Evolutionary conservation across 2,888 invertebrate genomes (phyloP).

Genomic region (Folsomia candida): DNA sequence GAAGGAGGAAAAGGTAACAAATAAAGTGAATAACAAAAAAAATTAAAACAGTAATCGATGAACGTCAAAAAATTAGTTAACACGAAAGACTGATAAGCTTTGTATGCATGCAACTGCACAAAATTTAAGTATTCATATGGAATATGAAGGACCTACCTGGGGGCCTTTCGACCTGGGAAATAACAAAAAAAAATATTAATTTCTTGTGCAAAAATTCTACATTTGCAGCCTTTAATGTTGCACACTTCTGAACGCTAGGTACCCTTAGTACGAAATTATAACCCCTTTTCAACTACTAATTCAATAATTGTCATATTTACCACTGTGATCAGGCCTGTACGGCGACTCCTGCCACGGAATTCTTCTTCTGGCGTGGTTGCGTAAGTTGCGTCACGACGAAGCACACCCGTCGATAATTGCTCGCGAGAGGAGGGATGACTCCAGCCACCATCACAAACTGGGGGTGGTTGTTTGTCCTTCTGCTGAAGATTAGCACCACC

Average conservation of each 20-base stretch:
- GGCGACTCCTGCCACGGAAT: slow-evolving; percentile 55
- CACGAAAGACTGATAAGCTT: slow-evolving; percentile 23
- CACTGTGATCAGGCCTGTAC: slow-evolving; percentile 77
- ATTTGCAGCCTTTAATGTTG: too few species aligned
- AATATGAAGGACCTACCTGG: slow-evolving; percentile 80
- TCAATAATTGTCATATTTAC: too few species aligned
- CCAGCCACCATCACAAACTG: slow-evolving; percentile 49
- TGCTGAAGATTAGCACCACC: slow-evolving; percentile 86
- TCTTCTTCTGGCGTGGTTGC: slow-evolving; percentile 48
- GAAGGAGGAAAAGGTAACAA: slow-evolving; percentile 33
- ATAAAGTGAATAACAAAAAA: slow-evolving; percentile 26
- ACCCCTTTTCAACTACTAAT: background rate
- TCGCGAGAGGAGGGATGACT: slow-evolving; percentile 50
- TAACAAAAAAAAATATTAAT: too few species aligned
- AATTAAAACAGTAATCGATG: slow-evolving; percentile 32
- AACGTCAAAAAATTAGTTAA: slow-evolving; percentile 37
- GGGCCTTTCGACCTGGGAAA: slow-evolving; percentile 80
- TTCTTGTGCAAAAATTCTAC: too few species aligned
- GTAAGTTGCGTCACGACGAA: slow-evolving; percentile 48
- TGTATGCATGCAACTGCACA: too few species aligned
- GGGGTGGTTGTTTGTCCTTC: slow-evolving; percentile 48
- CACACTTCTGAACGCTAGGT: too few species aligned
- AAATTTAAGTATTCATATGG: too few species aligned
- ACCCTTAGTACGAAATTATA: too few species aligned
- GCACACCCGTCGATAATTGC: slow-evolving; percentile 49